Conservation (phyloP, 2,797 vertebrate genomes). For the Amphiprion clarkii region DNA sequence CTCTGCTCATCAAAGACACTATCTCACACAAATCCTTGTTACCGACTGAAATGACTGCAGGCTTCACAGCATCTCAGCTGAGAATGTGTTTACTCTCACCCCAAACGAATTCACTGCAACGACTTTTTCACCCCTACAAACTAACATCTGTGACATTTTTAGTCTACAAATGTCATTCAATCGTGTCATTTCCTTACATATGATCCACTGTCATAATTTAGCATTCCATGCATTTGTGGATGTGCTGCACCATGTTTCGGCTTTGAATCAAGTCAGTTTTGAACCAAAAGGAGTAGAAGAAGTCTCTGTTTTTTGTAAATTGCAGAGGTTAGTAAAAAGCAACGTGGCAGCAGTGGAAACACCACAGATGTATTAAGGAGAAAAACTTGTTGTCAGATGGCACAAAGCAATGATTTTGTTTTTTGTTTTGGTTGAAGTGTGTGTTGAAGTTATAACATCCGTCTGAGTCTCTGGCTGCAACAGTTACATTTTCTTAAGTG, state of each 20-base stretch:
- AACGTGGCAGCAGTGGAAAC: not conserved
- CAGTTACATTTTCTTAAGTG: not conserved
- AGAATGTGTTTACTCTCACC: not conserved
- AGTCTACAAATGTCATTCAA: not conserved
- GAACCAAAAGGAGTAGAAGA: not conserved
- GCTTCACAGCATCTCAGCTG: not conserved
- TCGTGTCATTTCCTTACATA: not conserved
- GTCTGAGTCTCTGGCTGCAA: not conserved
- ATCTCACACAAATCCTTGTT: not conserved
- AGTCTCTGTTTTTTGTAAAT: not conserved
- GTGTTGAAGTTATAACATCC: not conserved
- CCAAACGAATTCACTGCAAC: constrained; percentile 3
- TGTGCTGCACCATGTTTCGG: not conserved
- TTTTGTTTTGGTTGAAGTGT: not conserved
- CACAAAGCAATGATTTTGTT: not conserved
- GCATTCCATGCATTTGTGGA: not conserved
- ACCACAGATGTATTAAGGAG: not conserved
- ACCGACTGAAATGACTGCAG: constrained; percentile 9
- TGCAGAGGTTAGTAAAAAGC: not conserved
- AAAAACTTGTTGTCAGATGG: not conserved
- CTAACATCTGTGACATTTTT: not conserved
- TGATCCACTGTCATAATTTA: not conserved
- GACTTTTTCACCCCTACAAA: constrained; percentile 10
- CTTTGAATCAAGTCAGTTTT: constrained; percentile 5
- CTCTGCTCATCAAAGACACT: constrained; percentile 1